Evolutionary conservation across 2,888 invertebrate genomes (phyloP).

Genomic region (Cremastinae sp.): DNA sequence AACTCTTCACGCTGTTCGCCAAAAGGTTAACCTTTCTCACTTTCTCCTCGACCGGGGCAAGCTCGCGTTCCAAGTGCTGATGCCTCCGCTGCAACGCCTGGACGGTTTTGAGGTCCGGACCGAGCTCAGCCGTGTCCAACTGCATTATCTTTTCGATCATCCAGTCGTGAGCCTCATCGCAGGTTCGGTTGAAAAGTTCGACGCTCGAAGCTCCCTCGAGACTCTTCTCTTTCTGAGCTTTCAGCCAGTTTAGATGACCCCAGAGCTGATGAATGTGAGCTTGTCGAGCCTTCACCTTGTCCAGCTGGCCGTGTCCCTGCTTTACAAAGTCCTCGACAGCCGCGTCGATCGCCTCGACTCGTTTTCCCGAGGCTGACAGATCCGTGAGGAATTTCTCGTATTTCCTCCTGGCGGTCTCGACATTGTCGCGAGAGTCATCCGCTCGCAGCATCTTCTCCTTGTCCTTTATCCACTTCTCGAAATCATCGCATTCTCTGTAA

Average conservation of each 20-base stretch:
- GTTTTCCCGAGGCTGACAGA: constrained; percentile 94
- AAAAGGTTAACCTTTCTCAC: constrained; percentile 91
- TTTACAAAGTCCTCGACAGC: constrained; percentile 92
- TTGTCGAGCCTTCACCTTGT: constrained; percentile 88
- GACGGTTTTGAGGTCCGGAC: constrained; percentile 94
- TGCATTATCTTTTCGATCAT: constrained; percentile 98
- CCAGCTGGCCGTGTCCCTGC: constrained; percentile 92
- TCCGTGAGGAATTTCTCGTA: constrained; percentile 99
- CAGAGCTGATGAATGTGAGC: constrained; percentile 94
- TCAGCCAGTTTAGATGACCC: constrained; percentile 92
- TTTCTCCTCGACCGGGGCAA: constrained; percentile 97
- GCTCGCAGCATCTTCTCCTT: constrained; percentile 93
- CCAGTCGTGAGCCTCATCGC: constrained; percentile 98
- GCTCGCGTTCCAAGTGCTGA: constrained; percentile 95
- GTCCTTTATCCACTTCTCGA: constrained; percentile 98
- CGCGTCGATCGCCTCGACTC: constrained; percentile 93
- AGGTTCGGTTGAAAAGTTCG: constrained; percentile 96
- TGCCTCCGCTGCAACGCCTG: constrained; percentile 95
- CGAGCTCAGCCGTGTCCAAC: constrained; percentile 88
- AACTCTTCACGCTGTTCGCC: constrained; percentile 93
- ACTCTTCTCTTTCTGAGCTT: constrained; percentile 94
- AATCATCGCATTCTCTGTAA: constrained; percentile 98
- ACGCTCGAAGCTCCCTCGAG: constrained; percentile 96
- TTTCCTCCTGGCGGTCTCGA: constrained; percentile 95
- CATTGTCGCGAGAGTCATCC: constrained; percentile 92